A percentile compares a stretch with the other conserved stretches of the same genome.
Conservation (phyloP, 64 coral and sea anemone species). For the Montipora sp. region DNA sequence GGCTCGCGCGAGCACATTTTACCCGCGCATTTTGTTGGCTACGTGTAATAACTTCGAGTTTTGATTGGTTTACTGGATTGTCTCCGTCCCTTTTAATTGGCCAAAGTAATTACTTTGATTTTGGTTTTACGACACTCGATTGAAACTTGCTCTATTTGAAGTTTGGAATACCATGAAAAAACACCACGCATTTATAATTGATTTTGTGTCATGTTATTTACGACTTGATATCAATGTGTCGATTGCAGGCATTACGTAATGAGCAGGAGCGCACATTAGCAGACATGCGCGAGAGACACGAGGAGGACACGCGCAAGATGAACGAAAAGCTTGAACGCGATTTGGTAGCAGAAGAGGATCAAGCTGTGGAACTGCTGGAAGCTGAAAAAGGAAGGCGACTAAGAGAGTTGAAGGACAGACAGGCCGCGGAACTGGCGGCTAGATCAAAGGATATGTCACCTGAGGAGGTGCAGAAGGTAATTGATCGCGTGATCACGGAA, state of each 20-base stretch:
- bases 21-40: no score
- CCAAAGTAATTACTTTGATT: no score
- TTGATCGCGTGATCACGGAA: not conserved
- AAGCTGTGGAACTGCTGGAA: slow-evolving; percentile 42
- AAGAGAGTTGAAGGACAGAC: slow-evolving; percentile 88
- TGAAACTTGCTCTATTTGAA: no score
- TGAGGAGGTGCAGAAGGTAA: slow-evolving; percentile 90
- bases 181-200: not conserved
- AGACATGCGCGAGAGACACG: slow-evolving; percentile 84
- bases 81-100: no score
- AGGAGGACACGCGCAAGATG: slow-evolving; percentile 69
- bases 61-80: no score
- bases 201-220: not conserved
- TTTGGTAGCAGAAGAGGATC: slow-evolving; percentile 47
- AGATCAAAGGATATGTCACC: slow-evolving; percentile 77
- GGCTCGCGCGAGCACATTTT: no score
- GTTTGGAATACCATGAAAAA: not conserved
- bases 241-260: slow-evolving; percentile 73
- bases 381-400: slow-evolving; percentile 74
- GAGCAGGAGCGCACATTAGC: slow-evolving; percentile 80
- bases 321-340: slow-evolving; percentile 76
- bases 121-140: no score
- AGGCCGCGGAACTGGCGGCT: slow-evolving; percentile 80
- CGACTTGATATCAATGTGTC: not conserved
- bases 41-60: no score